Evolutionary conservation across 92 coral and sea anemone genomes (phyloP).

Genomic region (Isaurus tuberculatus): DNA sequence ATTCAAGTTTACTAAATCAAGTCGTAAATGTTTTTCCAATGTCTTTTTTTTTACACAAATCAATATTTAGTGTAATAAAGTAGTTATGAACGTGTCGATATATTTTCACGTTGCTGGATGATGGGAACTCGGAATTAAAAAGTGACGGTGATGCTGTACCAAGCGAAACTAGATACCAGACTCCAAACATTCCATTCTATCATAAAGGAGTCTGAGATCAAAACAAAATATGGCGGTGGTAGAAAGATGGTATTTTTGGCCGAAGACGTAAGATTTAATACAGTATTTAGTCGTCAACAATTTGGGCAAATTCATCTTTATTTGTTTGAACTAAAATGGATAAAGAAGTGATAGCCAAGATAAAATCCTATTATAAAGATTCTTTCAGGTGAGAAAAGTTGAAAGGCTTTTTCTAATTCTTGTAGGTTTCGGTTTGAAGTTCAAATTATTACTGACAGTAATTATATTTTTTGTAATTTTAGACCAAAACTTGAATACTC

Average conservation of each 20-base stretch:
- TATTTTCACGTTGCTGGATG: not conserved
- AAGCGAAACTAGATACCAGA: not conserved
- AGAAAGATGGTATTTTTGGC: not conserved
- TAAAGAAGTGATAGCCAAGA: constrained; percentile 65
- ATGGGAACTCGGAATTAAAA: not conserved
- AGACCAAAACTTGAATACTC: no score
- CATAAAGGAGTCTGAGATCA: not conserved
- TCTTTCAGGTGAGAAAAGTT: constrained; percentile 69
- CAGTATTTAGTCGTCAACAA: not conserved
- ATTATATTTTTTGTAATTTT: no score
- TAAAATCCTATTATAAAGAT: constrained; percentile 79
- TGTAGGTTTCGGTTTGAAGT: not conserved
- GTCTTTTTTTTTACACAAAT: no score
- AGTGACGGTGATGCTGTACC: no score
- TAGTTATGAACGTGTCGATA: no score
- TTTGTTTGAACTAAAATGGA: constrained; percentile 57
- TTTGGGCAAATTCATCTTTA: not conserved
- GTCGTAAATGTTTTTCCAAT: no score
- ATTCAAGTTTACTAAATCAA: no score
- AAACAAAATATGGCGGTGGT: not conserved
- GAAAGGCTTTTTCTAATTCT: not conserved
- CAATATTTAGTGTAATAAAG: no score
- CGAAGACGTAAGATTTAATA: constrained; percentile 22
- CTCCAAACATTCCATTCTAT: not conserved
- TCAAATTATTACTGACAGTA: not conserved